phyloP scores from a whole-genome alignment of 2,113 vertebrate species.

The Brienomyrus brachyistius region DNA sequence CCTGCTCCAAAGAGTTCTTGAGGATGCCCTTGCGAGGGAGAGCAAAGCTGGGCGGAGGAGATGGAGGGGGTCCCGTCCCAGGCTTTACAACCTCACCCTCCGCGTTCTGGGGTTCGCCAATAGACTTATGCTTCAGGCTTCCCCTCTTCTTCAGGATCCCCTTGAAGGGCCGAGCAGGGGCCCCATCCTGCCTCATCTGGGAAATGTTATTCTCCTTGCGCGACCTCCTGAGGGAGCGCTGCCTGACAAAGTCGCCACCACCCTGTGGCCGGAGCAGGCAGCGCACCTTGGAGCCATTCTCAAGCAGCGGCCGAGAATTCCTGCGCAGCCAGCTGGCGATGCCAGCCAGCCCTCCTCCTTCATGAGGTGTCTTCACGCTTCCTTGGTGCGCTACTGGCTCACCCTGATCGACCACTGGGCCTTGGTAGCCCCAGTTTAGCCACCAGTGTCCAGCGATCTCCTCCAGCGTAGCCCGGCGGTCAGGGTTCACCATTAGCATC shows the following conservation, averaged over 20 bases:
- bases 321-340: conserved; percentile 81
- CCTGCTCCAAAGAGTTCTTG: conserved; percentile 74
- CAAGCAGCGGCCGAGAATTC: conserved; percentile 80
- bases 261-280: conserved; percentile 77
- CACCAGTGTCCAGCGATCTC: conserved; percentile 94
- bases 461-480: conserved; percentile 83
- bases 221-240: conserved; percentile 86
- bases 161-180: conserved; percentile 64
- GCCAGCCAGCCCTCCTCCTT: conserved; percentile 50
- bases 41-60: neutral
- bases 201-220: conserved; percentile 85
- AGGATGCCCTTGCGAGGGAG: conserved; percentile 85
- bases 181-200: conserved; percentile 58
- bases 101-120: conserved; percentile 11
- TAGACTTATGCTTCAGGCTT: conserved; percentile 54
- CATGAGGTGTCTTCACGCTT: conserved; percentile 20
- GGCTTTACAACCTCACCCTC: conserved; percentile 29
- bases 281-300: conserved; percentile 82
- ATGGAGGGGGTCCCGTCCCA: neutral
- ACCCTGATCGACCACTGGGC: conserved; percentile 57
- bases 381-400: conserved; percentile 37
- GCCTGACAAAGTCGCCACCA: conserved; percentile 58
- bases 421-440: conserved; percentile 91
- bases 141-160: conserved; percentile 82
- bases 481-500: conserved; percentile 96